Conservation (phyloP, 2,888 invertebrate genomes). For the Trichogramma evanescens region DNA sequence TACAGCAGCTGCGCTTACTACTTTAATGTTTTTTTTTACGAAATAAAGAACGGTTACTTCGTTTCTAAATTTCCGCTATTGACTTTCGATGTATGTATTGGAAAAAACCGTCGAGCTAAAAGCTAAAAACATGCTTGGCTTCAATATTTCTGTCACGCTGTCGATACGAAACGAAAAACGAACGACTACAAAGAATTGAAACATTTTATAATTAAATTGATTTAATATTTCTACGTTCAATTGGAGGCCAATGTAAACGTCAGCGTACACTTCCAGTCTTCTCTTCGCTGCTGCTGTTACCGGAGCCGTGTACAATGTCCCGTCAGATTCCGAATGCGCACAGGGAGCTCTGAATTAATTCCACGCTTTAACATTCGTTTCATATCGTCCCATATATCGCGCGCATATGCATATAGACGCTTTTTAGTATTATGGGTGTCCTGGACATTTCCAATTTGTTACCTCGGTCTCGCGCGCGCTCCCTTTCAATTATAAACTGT, state of each 20-base stretch:
- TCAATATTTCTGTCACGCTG: too few species aligned
- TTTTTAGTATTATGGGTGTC: constrained; percentile 11
- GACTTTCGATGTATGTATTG: too few species aligned
- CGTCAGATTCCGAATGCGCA: constrained; percentile 10
- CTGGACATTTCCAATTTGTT: constrained; percentile 31
- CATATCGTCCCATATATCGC: not conserved
- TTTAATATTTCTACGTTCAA: constrained; percentile 21
- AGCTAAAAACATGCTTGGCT: too few species aligned
- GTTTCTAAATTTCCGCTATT: too few species aligned
- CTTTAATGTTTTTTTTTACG: too few species aligned
- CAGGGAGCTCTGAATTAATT: constrained; percentile 28
- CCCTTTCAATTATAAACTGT: constrained; percentile 13
- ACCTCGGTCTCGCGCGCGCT: not conserved
- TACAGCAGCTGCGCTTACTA: too few species aligned
- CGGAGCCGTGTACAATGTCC: not conserved
- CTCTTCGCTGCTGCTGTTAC: not conserved
- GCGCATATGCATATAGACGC: not conserved
- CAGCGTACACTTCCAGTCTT: not conserved
- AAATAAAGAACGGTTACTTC: too few species aligned
- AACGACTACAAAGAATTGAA: constrained; percentile 3
- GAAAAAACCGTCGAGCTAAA: too few species aligned
- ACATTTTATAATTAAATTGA: constrained; percentile 20
- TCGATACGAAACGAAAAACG: too few species aligned
- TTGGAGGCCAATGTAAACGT: constrained; percentile 15
- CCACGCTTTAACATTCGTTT: constrained; percentile 26